These are phyloP conservation scores for Parotia lawesii DNA, from an alignment of 2,113 vertebrate genomes.

Conservation along the genomic window DNA sequence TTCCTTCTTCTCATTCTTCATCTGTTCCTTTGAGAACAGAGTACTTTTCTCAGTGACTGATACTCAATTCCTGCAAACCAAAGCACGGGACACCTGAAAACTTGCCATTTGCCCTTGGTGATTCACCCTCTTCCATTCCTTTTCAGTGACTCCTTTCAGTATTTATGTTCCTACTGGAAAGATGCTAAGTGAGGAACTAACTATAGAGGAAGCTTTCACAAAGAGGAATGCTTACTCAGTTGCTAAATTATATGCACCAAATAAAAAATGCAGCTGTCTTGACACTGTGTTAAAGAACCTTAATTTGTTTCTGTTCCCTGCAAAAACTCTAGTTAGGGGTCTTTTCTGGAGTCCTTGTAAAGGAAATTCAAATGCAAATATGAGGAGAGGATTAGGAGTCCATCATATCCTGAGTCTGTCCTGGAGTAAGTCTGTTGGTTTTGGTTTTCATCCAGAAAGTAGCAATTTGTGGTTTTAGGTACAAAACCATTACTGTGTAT, in stretches of 20 bases:
- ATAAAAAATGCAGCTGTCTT: neutral
- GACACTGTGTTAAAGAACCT: neutral
- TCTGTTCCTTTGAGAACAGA: neutral
- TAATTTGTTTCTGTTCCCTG: neutral
- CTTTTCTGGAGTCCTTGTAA: neutral
- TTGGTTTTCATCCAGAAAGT: neutral
- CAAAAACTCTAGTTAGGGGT: neutral
- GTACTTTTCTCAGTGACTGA: neutral
- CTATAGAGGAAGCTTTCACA: neutral
- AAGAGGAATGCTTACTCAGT: neutral
- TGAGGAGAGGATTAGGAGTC: neutral
- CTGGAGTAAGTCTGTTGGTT: neutral
- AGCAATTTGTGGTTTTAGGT: neutral
- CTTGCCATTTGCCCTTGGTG: neutral
- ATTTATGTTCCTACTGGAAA: neutral
- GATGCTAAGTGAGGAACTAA: neutral
- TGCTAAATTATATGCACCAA: neutral
- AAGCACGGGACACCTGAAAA: neutral
- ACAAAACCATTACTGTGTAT: neutral
- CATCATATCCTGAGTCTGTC: neutral
- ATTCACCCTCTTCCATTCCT: neutral
- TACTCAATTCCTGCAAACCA: neutral
- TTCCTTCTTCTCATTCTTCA: neutral
- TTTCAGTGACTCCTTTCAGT: neutral
- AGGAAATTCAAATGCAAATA: neutral